Evolutionary conservation across 2,797 vertebrate species (phyloP), one percentile per base, ranked within the genome.

Genomic region (Tenualosa thibaudeaui): DNA sequence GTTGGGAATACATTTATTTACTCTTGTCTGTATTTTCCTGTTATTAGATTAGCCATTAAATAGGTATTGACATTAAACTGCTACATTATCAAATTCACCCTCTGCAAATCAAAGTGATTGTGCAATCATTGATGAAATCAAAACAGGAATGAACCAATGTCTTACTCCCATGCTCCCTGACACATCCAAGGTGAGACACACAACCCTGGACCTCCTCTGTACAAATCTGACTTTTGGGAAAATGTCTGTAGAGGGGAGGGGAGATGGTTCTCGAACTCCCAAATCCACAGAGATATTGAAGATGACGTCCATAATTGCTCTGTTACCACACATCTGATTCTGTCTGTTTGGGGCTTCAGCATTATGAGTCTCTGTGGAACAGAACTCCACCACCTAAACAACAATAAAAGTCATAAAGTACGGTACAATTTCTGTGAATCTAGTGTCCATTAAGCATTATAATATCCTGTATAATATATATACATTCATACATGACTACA

Each of bases 171-270:
- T 54, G 17, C 53, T 5, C 0, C 88, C 91, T 50, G 94, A 95
- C n/a, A 94, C 88, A 88, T 95, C 93, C 51, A 95, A 89, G 53
- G 95, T 90, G 58, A 95, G 90, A 86, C 93, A 94, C 78, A 95
- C 84, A n/a, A 93, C 89, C 84, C 88, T 92, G 60, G 87, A n/a
- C 1, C 85, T 87, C 54, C 87, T 83, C 65, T 94, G 92, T 7
- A 93, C 9, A 6, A 95, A 51, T 51, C 88, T 90, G 86, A 95
- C 92, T 0, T 37, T 6, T 3, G 65, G 31, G 37, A 17, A 2
- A 51, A 51, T 12, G 12, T 26, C n/a, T 5, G 46, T 4, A 5
- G 7, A 5, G 7, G 46, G 62, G 7, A 3, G 62, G 62, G 24
- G 8, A 31, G 62, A 68, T 8, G 90, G 91, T 43, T n/a, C 7